Evolutionary conservation across 2,113 vertebrate genomes (phyloP), one percentile per base, ranked within the genome.

Genomic region (Gadus macrocephalus): DNA sequence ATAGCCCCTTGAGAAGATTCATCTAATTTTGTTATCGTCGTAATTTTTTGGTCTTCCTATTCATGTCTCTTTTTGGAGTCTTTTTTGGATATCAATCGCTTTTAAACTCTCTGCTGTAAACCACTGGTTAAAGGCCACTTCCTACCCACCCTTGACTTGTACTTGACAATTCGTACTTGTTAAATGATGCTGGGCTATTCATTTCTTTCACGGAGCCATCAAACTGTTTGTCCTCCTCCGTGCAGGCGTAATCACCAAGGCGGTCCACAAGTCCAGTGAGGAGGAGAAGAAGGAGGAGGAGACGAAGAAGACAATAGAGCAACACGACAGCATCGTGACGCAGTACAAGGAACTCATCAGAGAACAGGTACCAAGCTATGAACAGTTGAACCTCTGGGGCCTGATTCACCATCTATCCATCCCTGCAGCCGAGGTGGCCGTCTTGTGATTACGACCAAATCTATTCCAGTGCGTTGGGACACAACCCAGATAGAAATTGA

Each of bases 261-360:
- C 97, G 1, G 94, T 99, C 84, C 96, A 98, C 84, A 99, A 97
- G 84, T 98, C 97, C 68, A 98, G 92, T 7, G 97, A 98, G 86
- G 97, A 99, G 79, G 97, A 99, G 78, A 94, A 98, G 81, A 96
- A 99, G 81, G 97, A 99, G 77, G 97, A 99, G 77, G 97, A 99
- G 76, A 96, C 96, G 69, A 98, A 98, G 90, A 99, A 99, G 91
- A 96, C 96, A 0, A 71, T 99, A 82, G 96, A 99, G 72, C 96
- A 99, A 59, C 96, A 99, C 17, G 96, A 99, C 91, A 99, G 90
- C 86, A 98, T 99, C 27, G 94, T 99, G 79, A 96, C 94, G 73
- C 97, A 95, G 87, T 99, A 99, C 85, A 99, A 99, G 86, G 96
- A 95, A 70, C 92, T 99, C 85, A 99, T 99, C 71, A 91, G 97